Conservation (phyloP, 37 sponge, comb jelly and placozoan genomes). For the Bolinopsis microptera region DNA sequence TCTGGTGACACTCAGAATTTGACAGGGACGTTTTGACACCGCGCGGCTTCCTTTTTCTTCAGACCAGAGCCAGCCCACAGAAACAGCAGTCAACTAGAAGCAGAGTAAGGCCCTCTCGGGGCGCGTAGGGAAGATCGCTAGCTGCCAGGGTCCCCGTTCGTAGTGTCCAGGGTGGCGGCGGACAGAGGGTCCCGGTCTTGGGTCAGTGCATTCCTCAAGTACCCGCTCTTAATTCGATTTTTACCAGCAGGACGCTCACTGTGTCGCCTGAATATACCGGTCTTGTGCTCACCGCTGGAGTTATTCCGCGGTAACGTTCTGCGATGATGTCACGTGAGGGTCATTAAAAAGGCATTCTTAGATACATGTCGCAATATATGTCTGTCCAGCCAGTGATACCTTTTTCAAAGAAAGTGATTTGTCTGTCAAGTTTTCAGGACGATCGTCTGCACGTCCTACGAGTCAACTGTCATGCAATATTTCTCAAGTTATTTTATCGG, state of each 20-base stretch:
- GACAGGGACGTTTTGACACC: background rate
- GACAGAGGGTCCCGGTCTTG: background rate
- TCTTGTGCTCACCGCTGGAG: background rate
- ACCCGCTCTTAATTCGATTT: background rate
- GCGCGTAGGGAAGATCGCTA: conserved; percentile 7
- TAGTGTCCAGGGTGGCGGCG: background rate
- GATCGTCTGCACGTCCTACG: no score
- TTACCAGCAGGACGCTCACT: conserved; percentile 35
- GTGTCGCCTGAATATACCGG: conserved; percentile 48
- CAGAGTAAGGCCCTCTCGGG: no score
- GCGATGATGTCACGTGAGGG: no score
- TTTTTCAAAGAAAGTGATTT: no score
- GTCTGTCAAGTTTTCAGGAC: no score
- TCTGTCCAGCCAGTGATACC: no score
- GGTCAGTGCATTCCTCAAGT: background rate
- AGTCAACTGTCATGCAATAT: no score
- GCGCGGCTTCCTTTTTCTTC: background rate
- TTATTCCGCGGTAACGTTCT: conserved; percentile 42
- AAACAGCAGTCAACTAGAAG: no score
- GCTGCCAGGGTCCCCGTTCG: conserved; percentile 45
- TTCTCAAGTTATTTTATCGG: no score
- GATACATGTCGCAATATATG: no score
- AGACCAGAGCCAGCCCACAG: background rate
- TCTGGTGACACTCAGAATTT: background rate
- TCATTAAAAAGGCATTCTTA: no score